phyloP scores from a whole-genome alignment of 2,888 invertebrate genomes.

The Cephus pulcher region DNA sequence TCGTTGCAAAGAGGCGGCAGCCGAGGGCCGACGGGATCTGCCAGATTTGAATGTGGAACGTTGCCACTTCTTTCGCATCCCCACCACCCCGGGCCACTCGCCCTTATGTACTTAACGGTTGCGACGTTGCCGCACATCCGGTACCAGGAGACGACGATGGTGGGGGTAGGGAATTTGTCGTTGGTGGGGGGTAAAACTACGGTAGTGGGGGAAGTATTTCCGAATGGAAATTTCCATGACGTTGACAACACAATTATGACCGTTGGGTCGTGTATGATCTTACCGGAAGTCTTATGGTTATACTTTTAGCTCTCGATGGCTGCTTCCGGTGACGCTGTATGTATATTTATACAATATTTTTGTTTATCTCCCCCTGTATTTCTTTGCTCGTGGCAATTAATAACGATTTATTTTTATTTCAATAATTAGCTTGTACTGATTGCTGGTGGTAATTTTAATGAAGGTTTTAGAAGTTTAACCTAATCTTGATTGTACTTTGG shows the following conservation, averaged over 20 bases:
- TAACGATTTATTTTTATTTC: background rate
- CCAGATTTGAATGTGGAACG: constrained; percentile 63
- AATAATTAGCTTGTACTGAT: background rate
- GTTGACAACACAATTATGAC: constrained; percentile 11
- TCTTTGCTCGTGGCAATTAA: background rate
- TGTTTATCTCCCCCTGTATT: background rate
- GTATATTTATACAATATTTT: background rate
- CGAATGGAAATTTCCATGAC: constrained; percentile 62
- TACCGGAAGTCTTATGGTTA: background rate
- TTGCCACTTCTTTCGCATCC: constrained; percentile 60
- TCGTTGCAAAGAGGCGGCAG: constrained; percentile 17
- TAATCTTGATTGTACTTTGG: background rate
- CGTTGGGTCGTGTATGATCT: background rate
- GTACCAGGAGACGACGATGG: constrained; percentile 28
- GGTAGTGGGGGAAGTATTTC: constrained; percentile 48
- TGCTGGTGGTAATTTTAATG: background rate
- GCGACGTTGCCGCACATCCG: constrained; percentile 65
- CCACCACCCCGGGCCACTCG: constrained; percentile 25
- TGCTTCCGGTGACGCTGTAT: background rate
- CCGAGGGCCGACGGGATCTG: constrained; percentile 49
- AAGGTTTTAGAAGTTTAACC: background rate
- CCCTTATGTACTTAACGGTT: constrained; percentile 60
- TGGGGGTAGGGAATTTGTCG: background rate
- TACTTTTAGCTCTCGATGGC: background rate
- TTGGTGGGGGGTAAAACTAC: constrained; percentile 24